Base-by-base conservation (phyloP, 2,888 invertebrate species). In the Creontiades dilutus region DNA sequence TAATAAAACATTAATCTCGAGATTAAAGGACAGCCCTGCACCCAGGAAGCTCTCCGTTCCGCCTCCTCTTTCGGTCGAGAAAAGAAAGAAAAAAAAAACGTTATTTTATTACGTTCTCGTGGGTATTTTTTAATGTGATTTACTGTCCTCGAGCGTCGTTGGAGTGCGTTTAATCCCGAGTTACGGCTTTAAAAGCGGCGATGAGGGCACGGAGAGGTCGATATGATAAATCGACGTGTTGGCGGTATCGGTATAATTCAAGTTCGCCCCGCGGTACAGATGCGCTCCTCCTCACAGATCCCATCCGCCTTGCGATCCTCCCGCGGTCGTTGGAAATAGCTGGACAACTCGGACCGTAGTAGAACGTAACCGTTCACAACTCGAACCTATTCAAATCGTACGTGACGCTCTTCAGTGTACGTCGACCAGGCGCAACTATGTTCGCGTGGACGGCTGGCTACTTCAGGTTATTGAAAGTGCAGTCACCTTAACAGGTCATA, bases 221-320 rank as follows among this genome's bases (percentile, higher is more conserved):
- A 46, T 80, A 47, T 80, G 78, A 80, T 80, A 80, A 14, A 80
- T 80, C 19, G 78, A 80, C 19, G 78, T 47, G 78, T 80, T 80
- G 78, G 78, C 78, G 78, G 78, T 80, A 13, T 80, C 78, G 78
- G 46, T 37, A 37, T 80, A 80, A 80, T 68, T 68, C 68, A 68
- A 23, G 23, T 5, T 23, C 23, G 68, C 68, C 23, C 23, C 12
- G 61, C 5, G 68, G 19, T 23, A 4, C 19, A 19, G 23, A 23
- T 68, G 19, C 68, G 23, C 1, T 68, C 3, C 52, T 5, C 11
- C 52, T 14, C 52, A 52, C 52, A 13, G 3, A 2, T 37, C 37
- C 7, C 7, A 37, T 37, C 37, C n/a, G n/a, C n/a, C n/a, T n/a
- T n/a, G n/a, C n/a, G n/a, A n/a, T n/a, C n/a, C n/a, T n/a, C n/a